Percentiles rank a stretch among this genome's conserved stretches.
Conservation (phyloP, 2,797 vertebrate genomes). For the Schizopygopsis malacanthus region DNA sequence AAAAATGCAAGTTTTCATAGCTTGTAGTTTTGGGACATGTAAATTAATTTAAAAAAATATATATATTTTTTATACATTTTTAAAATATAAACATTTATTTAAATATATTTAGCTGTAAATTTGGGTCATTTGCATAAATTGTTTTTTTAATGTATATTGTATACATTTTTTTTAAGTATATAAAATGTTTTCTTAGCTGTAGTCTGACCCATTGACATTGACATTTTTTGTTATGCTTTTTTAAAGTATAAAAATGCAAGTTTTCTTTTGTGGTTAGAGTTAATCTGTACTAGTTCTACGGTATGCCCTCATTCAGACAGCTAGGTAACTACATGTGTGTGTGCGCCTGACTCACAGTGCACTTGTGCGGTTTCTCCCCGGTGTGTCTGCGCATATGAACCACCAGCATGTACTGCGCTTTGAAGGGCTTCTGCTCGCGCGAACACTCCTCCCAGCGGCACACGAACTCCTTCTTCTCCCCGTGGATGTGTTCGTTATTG, state of each 20-base stretch:
- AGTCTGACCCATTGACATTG: not conserved
- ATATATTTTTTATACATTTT: not conserved
- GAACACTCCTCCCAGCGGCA: conserved; percentile 96
- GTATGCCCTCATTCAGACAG: not conserved
- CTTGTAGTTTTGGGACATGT: not conserved
- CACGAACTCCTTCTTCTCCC: conserved; percentile 97
- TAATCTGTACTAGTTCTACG: no score
- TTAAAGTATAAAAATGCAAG: not conserved
- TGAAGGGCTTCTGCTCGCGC: conserved; percentile 95
- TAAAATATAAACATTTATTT: not conserved
- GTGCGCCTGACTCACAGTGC: conserved; percentile 83
- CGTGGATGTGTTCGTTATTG: conserved; percentile 97
- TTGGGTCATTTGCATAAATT: not conserved
- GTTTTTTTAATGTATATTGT: not conserved
- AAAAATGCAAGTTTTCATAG: not conserved
- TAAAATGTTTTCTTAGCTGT: not conserved
- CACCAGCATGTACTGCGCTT: conserved; percentile 98
- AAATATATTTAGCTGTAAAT: not conserved
- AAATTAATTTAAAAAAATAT: not conserved
- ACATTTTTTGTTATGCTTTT: not conserved
- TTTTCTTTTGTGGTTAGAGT: not conserved
- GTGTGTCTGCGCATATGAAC: conserved; percentile 98
- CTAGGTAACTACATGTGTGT: conserved; percentile 9
- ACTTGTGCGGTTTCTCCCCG: conserved; percentile 97
- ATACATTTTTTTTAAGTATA: not conserved